Base-by-base conservation (phyloP, 2,888 invertebrate species). In the Cecidostiba fungosa region DNA sequence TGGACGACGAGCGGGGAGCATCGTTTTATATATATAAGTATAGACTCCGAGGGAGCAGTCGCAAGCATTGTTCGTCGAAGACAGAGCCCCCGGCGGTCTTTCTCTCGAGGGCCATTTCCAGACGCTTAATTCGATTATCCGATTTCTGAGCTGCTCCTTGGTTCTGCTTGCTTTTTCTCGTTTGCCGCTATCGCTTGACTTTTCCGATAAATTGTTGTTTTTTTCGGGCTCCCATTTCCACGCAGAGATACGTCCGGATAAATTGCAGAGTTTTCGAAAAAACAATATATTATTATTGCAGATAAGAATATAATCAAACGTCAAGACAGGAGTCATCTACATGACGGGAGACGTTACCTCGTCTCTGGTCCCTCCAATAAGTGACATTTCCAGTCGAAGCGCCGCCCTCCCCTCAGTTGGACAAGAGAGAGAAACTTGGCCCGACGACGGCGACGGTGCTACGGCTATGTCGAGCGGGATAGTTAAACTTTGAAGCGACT, bases 401-500 rank as follows among this genome's bases (percentile, higher is more conserved):
- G 43, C 10, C 62, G 43, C 10, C 66, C 84, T 72, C 73, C 77
- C 87, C 50, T 70, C 79, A 5, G 19, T 74, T 26, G 14, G 14
- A 12, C 23, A n/a, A 43, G 59, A 62, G 26, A 62, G 39, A 29
- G 23, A 39, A 69, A 54, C 47, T 47, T 29, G 23, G 3, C 36
- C 50, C 66, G 66, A 0, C 66, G 62, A 39, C 54, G 32, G 23
- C 10, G 69, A 19, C 39, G 32, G n/a, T 36, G 32, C 76, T 72
- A 62, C 23, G 77, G 59, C 54, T 50, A 76, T 3, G n/a, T 14
- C 23, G 62, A 77, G 74, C 77, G 86, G 86, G 87, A 86, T 90
- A 92, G 92, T 92, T 93, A 93, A 93, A 93, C 93, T 93, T 93
- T 91, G 93, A 93, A 93, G 92, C 92, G 92, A 92, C 91, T 91